Percentiles rank a stretch among this genome's conserved stretches.
Conservation (phyloP, 2,113 vertebrate genomes). For the Xiphorhynchus elegans region DNA sequence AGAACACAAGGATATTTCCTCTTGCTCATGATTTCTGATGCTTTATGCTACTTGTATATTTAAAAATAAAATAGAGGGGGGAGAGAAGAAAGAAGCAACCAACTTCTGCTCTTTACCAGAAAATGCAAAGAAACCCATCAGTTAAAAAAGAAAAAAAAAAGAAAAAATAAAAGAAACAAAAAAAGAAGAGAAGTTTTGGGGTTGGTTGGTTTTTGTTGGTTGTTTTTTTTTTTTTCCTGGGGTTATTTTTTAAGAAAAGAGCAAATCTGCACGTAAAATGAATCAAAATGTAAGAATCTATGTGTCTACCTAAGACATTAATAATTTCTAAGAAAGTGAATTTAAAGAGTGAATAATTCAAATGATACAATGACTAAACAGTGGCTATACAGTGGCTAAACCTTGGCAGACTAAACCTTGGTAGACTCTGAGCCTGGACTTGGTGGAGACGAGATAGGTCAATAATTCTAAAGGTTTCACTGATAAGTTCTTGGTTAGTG, state of each 20-base stretch:
- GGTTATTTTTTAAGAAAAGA: too few species aligned
- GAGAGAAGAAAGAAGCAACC: accelerated
- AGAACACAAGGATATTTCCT: neutral
- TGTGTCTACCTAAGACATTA: neutral
- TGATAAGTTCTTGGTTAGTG: accelerated
- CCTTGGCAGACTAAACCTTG: neutral
- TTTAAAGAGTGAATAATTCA: neutral
- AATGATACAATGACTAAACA: neutral
- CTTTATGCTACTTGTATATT: neutral
- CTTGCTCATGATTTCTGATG: neutral
- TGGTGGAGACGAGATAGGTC: neutral
- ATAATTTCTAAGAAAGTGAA: neutral
- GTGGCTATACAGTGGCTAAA: neutral
- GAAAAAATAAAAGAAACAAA: too few species aligned
- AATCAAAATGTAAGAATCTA: neutral
- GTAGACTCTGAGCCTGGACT: neutral
- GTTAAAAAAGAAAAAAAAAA: neutral
- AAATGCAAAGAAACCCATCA: neutral
- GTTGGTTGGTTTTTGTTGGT: too few species aligned
- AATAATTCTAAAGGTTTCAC: neutral
- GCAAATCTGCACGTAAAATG: neutral
- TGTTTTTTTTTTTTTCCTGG: too few species aligned
- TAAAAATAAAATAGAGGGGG: neutral
- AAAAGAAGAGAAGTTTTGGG: too few species aligned
- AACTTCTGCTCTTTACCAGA: neutral